phyloP scores from a whole-genome alignment of 2,888 invertebrate genomes.

The Meghimatium bilineatum region DNA sequence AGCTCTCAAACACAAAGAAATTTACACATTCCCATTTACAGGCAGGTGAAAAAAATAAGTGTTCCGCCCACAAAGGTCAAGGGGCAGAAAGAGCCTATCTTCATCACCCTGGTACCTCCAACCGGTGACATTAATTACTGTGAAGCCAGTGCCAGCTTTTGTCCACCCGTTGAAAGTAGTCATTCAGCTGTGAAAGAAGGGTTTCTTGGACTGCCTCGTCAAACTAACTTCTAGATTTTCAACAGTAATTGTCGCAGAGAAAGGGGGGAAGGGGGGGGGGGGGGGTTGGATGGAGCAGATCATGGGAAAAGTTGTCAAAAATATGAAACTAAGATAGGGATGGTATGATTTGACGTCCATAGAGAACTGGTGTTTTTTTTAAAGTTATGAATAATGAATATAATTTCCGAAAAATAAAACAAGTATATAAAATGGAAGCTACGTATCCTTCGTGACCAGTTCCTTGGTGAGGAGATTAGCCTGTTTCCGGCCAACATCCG shows the following conservation, averaged over 20 bases:
- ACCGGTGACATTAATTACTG: slow-evolving; percentile 37
- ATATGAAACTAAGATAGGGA: background rate
- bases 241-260: background rate
- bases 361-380: too few relatives aligned
- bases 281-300: background rate
- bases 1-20: background rate
- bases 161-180: slow-evolving; percentile 6
- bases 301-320: background rate
- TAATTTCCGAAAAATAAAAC: too few relatives aligned
- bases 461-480: too few relatives aligned
- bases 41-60: slow-evolving; percentile 14
- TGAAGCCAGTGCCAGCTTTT: slow-evolving; percentile 2
- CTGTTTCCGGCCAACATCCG: too few relatives aligned
- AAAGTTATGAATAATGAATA: too few relatives aligned
- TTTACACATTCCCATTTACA: background rate
- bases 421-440: too few relatives aligned
- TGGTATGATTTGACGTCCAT: too few relatives aligned
- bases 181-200: slow-evolving; percentile 1
- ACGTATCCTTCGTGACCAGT: too few relatives aligned
- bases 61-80: slow-evolving; percentile 6
- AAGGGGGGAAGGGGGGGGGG: background rate
- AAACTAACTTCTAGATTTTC: background rate
- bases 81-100: slow-evolving; percentile 25
- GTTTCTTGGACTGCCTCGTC: background rate
- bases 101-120: slow-evolving; percentile 1